phyloP scores from a whole-genome alignment of 2,888 invertebrate genomes.

The Chaitophorus viminalis region DNA sequence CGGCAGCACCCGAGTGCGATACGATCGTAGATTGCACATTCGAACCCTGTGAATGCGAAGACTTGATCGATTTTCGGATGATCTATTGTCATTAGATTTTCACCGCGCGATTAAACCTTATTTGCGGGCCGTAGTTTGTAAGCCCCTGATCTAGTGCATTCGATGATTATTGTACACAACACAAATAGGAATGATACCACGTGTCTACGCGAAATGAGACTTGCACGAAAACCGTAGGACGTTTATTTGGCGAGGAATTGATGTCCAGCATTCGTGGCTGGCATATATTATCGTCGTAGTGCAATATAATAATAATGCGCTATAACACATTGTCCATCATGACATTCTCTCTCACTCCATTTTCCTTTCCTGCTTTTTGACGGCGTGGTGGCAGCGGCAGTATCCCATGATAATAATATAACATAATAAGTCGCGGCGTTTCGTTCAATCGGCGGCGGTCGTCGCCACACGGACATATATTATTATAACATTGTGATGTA shows the following conservation, averaged over 20 bases:
- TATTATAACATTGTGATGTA: background rate
- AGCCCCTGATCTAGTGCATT: too few species aligned
- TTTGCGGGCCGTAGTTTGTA: too few species aligned
- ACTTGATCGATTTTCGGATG: too few species aligned
- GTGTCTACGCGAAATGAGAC: too few species aligned
- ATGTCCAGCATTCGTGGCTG: background rate
- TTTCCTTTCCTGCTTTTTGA: background rate
- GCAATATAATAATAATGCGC: background rate
- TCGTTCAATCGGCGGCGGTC: background rate
- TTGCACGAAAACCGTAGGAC: conserved; percentile 23
- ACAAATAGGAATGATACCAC: too few species aligned
- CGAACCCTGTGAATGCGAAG: too few species aligned
- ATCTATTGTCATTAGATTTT: too few species aligned
- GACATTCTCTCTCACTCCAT: background rate
- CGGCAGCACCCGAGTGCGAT: too few species aligned
- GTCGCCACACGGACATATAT: background rate
- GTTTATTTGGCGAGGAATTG: conserved; percentile 15
- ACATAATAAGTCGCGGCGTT: background rate
- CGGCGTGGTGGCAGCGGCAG: background rate
- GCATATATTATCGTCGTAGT: background rate
- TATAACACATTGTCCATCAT: background rate
- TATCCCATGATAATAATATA: background rate
- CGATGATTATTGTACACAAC: too few species aligned
- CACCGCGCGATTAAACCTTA: too few species aligned
- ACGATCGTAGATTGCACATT: too few species aligned